Base-by-base conservation (phyloP, 1,140 invertebrate species). In the Bilobella aurantiaca region DNA sequence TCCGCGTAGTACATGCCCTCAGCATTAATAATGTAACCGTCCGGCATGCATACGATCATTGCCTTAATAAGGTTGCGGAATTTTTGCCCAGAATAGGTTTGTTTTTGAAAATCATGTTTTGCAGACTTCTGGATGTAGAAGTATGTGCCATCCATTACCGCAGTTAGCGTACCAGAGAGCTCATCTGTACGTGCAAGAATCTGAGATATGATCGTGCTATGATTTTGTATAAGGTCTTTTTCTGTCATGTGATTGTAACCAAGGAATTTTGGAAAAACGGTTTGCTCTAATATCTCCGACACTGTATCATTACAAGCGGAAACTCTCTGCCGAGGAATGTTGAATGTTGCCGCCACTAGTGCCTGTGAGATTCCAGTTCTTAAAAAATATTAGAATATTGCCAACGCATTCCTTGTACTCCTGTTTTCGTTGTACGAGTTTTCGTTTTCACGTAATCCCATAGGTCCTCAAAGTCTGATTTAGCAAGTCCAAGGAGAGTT, bases 101-200 rank as follows among this genome's bases (percentile, higher is more conserved):
- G 30, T 30, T 56, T 61, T 29, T 66, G 64, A 0, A 57, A 1
- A 0, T 30, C 8, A 23, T 58, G 47, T 1, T 66, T 27, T 0
- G 47, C 30, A 37, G 64, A 62, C 63, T 72, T 73, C 12, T 61
- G 46, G 37, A 66, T 67, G n/a, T 64, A 53, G 2, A 53, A 37
- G 56, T 72, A 73, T 12, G 66, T 72, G 1, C 68, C 72, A 63
- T 72, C 67, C 1, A 62, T 18, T 18, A 42, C 34, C 8, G 34
- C 34, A 18, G 18, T 42, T 8, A 42, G 34, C 18, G 34, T 42
- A 12, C 18, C 18, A n/a, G 34, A 42, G 34, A 12, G 1, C n/a
- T 58, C 27, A 5, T 21, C 0, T 0, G 1, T 0, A 0, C 8
- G 14, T 1, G 34, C 14, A 1, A 59, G 32, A 1, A 65, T 2